A percentile compares a stretch with the other conserved stretches of the same genome.
phyloP scores from a whole-genome alignment of 2,888 invertebrate species.

The Microplitis deprimator region DNA sequence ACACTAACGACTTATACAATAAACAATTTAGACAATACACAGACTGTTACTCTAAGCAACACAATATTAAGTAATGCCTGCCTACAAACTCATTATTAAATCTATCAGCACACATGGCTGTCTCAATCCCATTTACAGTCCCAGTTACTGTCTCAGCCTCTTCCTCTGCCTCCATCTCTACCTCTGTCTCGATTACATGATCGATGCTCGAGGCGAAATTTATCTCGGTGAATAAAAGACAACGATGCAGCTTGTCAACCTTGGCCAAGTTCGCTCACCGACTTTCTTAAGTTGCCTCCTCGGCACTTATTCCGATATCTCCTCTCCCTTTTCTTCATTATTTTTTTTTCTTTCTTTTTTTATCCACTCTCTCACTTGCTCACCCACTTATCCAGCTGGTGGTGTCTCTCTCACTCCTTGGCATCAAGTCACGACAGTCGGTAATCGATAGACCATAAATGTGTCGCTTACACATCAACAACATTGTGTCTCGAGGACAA shows the following conservation, averaged over 20 bases:
- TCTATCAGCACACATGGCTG: neutral
- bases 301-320: constrained; percentile 27
- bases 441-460: constrained; percentile 12
- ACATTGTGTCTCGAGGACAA: constrained; percentile 9
- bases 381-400: too few species aligned
- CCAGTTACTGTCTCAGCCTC: too few species aligned
- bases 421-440: neutral
- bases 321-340: constrained; percentile 2
- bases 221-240: constrained; percentile 18
- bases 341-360: neutral
- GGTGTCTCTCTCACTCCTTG: neutral
- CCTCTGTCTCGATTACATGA: neutral
- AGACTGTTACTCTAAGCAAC: neutral
- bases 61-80: too few species aligned
- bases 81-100: neutral
- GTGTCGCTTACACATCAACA: neutral
- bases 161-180: too few species aligned
- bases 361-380: neutral
- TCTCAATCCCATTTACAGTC: too few species aligned
- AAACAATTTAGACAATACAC: neutral
- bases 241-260: constrained; percentile 37
- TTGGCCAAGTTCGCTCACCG: constrained; percentile 41
- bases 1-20: neutral
- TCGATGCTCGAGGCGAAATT: neutral
- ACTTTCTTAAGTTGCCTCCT: constrained; percentile 39